phyloP scores from a whole-genome alignment of 2,113 vertebrate species.

The Rhinolophus sinicus region DNA sequence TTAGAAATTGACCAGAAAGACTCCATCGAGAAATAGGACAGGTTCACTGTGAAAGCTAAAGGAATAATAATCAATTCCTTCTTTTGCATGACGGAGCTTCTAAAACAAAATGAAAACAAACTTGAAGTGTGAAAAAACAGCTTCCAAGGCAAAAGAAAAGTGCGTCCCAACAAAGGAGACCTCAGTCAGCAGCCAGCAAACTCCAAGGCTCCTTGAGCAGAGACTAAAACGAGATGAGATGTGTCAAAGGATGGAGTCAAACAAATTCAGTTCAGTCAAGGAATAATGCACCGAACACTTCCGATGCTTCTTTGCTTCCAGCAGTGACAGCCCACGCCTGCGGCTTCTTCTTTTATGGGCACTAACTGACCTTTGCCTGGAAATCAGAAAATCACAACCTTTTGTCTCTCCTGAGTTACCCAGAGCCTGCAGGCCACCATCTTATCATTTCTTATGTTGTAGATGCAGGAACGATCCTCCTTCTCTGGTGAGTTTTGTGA shows the following conservation, averaged over 20 bases:
- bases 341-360: rapidly evolving
- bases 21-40: conserved; percentile 26
- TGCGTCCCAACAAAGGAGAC: background rate
- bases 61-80: conserved; percentile 30
- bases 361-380: background rate
- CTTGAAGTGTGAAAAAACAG: conserved; percentile 50
- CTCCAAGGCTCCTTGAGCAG: background rate
- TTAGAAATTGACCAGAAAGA: conserved; percentile 61
- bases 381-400: background rate
- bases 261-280: background rate
- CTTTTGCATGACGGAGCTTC: conserved; percentile 30
- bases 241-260: background rate
- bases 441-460: background rate
- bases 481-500: background rate
- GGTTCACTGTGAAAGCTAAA: conserved; percentile 52
- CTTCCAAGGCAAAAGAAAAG: conserved; percentile 56
- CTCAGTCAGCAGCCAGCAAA: background rate
- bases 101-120: conserved; percentile 62
- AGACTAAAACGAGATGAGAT: background rate
- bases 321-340: background rate
- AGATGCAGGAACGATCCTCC: background rate
- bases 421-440: background rate
- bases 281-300: background rate
- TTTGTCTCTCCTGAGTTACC: background rate
- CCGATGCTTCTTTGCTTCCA: background rate